Percentiles rank a stretch among this genome's conserved stretches.
Evolutionary conservation across 2,113 vertebrate species (phyloP).

Genomic region (Grus americana): DNA sequence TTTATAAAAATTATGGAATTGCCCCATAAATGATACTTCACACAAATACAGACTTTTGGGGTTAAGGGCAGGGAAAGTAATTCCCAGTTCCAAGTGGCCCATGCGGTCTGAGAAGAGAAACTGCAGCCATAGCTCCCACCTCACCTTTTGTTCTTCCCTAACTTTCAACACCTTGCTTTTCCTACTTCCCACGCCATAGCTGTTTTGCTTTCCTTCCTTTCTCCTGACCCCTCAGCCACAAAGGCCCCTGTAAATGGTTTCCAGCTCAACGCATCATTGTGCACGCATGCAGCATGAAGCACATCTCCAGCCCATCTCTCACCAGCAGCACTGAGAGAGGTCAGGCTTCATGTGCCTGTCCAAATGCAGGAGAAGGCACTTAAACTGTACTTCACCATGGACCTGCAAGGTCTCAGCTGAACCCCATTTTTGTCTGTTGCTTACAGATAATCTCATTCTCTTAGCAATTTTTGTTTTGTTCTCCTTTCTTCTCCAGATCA

Average conservation of each 20-base stretch:
- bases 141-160: neutral
- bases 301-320: neutral
- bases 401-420: neutral
- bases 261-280: neutral
- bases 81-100: neutral
- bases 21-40: neutral
- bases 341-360: accelerated
- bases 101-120: neutral
- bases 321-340: neutral
- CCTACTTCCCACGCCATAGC: neutral
- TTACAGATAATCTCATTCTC: neutral
- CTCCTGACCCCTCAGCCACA: neutral
- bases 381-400: neutral
- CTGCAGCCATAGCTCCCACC: neutral
- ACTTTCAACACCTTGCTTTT: neutral
- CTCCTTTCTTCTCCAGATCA: neutral
- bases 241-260: neutral
- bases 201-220: neutral
- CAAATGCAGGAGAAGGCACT: neutral
- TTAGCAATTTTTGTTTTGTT: neutral
- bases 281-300: accelerated
- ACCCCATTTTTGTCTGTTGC: neutral
- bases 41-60: neutral
- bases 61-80: neutral
- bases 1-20: neutral